Base-by-base conservation (phyloP, 2,888 invertebrate species). In the Muschampia plurimacula region DNA sequence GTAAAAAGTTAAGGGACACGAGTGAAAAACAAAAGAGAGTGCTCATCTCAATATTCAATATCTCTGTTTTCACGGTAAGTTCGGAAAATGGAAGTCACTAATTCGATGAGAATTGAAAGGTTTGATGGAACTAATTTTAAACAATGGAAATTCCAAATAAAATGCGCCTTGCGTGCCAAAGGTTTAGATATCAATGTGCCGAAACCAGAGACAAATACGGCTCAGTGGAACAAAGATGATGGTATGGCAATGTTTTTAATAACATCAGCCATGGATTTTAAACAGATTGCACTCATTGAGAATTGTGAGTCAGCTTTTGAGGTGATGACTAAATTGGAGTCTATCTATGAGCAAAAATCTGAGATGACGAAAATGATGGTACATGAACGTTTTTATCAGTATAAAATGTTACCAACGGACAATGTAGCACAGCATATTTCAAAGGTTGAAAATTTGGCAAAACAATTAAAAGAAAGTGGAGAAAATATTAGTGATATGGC, bases 41-140 rank as follows among this genome's bases (percentile, higher is more conserved):
- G 12, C 46, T 12, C 12, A 12, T 4, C 4, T 49, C 49, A 5
- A 5, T 49, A 2, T n/a, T 49, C 5, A n/a, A 49, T 4, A 49
- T 6, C n/a, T 49, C 49, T 49, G 49, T 49, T 49, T 49, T 49
- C 49, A n/a, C 49, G 49, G 49, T n/a, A 4, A n/a, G 49, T 49
- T 49, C 49, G 49, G 49, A 49, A 49, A n/a, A 49, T 49, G 49
- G 49, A 49, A 49, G 49, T 49, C 49, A n/a, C 49, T 49, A 49
- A 49, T n/a, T 49, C 49, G 5, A 49, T 49, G 49, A 13, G 49
- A n/a, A n/a, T 49, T 49, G 49, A 49, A n/a, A 49, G n/a, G n/a
- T 49, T 49, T 4, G 49, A 49, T n/a, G 49, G 49, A 49, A 2
- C n/a, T 1, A 49, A 49, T n/a, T 49, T 49, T n/a, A 13, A n/a